These are phyloP conservation scores for Maccullochella peelii DNA, from an alignment of 2,113 vertebrate genomes.

Conservation along the genomic window DNA sequence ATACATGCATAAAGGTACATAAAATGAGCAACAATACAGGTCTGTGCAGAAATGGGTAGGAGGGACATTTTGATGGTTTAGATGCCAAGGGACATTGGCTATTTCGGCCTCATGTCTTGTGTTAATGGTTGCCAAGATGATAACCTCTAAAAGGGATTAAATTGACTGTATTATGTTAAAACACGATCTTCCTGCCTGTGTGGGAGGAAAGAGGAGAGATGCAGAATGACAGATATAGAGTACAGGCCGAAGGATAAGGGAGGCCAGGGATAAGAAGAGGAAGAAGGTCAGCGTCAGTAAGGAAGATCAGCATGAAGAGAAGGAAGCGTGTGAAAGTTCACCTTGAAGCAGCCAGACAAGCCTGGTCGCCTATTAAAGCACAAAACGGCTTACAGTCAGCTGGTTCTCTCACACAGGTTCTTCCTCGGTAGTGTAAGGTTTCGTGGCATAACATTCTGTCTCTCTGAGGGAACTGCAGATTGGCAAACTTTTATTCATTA, in stretches of 20 bases:
- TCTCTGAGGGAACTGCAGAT: background rate
- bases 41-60: background rate
- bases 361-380: conserved; percentile 1
- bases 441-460: background rate
- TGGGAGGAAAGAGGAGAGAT: background rate
- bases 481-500: background rate
- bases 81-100: background rate
- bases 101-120: background rate
- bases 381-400: conserved; percentile 23
- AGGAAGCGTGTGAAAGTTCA: conserved; percentile 70
- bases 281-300: conserved; percentile 53
- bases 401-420: background rate
- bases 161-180: background rate
- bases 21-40: background rate
- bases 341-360: conserved; percentile 21
- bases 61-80: background rate
- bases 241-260: conserved; percentile 40
- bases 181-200: background rate
- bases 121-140: too few species aligned
- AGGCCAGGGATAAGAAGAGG: conserved; percentile 50
- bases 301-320: conserved; percentile 59
- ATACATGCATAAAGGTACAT: background rate
- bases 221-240: conserved; percentile 25
- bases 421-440: background rate
- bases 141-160: background rate